A percentile compares a stretch with the other conserved stretches of the same genome.
Evolutionary conservation across 2,888 invertebrate genomes (phyloP).

Genomic region (Lithophane semibrunnea): DNA sequence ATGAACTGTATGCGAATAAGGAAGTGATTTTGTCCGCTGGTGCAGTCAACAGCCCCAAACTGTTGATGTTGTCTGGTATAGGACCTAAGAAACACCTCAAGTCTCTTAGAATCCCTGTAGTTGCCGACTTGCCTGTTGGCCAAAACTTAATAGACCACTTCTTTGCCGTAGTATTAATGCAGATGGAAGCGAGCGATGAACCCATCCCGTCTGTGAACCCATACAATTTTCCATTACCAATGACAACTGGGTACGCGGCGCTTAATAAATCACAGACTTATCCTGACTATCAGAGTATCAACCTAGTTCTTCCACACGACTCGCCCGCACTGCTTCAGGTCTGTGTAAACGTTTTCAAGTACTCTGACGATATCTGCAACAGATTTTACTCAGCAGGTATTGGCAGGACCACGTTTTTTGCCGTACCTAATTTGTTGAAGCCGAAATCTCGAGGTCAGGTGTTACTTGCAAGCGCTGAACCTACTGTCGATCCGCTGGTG

Average conservation of each 20-base stretch:
- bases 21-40: slow-evolving; percentile 74
- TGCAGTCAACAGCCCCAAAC: slow-evolving; percentile 69
- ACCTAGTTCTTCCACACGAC: slow-evolving; percentile 58
- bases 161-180: not conserved
- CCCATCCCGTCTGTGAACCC: not conserved
- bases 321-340: slow-evolving; percentile 27
- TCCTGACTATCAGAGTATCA: slow-evolving; percentile 66
- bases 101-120: slow-evolving; percentile 61
- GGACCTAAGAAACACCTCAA: slow-evolving; percentile 61
- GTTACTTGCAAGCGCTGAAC: slow-evolving; percentile 42
- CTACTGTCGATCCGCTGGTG: slow-evolving; percentile 63
- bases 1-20: slow-evolving; percentile 61
- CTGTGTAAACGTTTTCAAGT: slow-evolving; percentile 63
- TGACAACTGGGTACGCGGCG: slow-evolving; percentile 52
- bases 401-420: slow-evolving; percentile 34
- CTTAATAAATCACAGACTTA: slow-evolving; percentile 53
- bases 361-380: slow-evolving; percentile 64
- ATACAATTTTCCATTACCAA: slow-evolving; percentile 54
- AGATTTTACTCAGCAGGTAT: slow-evolving; percentile 49
- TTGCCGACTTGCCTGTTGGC: slow-evolving; percentile 40
- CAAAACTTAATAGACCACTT: slow-evolving; percentile 57
- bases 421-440: slow-evolving; percentile 28
- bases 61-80: slow-evolving; percentile 64
- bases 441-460: slow-evolving; percentile 45
- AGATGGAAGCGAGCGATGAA: slow-evolving; percentile 2